A percentile compares a stretch with the other conserved stretches of the same genome.
These are phyloP conservation scores for Dendrolimus kikuchii DNA, from an alignment of 1,140 invertebrate genomes.

Conservation along the genomic window DNA sequence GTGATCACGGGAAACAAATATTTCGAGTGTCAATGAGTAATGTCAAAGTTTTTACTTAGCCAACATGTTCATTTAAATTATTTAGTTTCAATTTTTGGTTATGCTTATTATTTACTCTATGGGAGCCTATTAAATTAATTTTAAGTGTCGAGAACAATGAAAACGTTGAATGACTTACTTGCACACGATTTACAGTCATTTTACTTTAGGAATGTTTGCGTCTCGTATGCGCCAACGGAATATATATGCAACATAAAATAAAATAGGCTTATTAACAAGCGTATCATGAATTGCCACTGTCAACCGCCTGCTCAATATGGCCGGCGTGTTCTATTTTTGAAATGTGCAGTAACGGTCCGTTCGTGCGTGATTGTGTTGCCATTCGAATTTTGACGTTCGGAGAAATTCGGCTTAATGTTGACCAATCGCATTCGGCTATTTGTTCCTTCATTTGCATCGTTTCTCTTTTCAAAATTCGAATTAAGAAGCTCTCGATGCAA, in stretches of 20 bases:
- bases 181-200: constrained; percentile 45
- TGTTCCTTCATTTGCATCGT: constrained; percentile 42
- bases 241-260: constrained; percentile 64
- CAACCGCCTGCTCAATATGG: constrained; percentile 59
- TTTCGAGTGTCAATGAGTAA: too few relatives aligned
- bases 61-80: too few relatives aligned
- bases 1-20: too few relatives aligned
- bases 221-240: constrained; percentile 40
- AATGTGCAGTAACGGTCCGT: constrained; percentile 65
- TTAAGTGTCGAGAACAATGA: too few relatives aligned
- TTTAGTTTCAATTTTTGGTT: too few relatives aligned
- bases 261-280: constrained; percentile 63
- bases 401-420: constrained; percentile 53
- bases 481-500: constrained; percentile 21
- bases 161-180: constrained; percentile 1
- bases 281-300: constrained; percentile 51
- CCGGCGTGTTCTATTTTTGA: constrained; percentile 66
- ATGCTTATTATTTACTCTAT: too few relatives aligned
- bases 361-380: constrained; percentile 57
- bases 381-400: constrained; percentile 65
- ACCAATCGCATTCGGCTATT: constrained; percentile 26
- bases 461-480: constrained; percentile 62
- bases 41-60: too few relatives aligned
- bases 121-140: too few relatives aligned
- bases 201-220: constrained; percentile 52